A percentile compares a stretch with the other conserved stretches of the same genome.
Conservation (phyloP, 2,113 vertebrate species). For the Vicugna pacos region DNA sequence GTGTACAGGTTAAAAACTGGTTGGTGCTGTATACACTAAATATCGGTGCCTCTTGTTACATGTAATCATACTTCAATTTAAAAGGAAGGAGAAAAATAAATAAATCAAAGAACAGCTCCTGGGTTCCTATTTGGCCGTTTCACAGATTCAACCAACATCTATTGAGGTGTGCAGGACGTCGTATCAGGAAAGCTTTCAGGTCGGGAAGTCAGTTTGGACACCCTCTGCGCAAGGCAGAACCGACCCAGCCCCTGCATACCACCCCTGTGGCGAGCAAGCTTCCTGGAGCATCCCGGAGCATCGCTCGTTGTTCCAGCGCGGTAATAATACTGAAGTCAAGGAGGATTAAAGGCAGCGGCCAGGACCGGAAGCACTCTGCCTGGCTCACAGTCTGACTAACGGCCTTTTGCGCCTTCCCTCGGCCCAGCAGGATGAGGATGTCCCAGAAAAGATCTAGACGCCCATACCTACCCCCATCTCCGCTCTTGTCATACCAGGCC, state of each 20-base stretch:
- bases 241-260: not conserved
- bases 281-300: not conserved
- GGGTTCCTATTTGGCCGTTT: too few relatives aligned
- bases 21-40: not conserved
- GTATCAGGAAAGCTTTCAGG: fast-evolving
- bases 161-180: fast-evolving
- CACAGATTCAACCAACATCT: not conserved
- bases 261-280: fast-evolving
- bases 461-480: not conserved
- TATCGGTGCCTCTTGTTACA: not conserved
- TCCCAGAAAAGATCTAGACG: not conserved
- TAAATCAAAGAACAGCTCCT: not conserved
- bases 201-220: not conserved
- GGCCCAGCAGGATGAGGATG: too few relatives aligned
- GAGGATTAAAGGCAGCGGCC: not conserved
- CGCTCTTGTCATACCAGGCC: not conserved
- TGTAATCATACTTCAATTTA: not conserved
- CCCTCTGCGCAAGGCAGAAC: fast-evolving
- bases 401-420: not conserved
- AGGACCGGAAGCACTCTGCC: not conserved
- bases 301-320: too few relatives aligned
- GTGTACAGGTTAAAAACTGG: not conserved
- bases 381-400: fast-evolving
- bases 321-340: fast-evolving
- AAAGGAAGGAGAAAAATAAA: not conserved